phyloP scores from a whole-genome alignment of 2,797 vertebrate species.

The Alosa sapidissima region DNA sequence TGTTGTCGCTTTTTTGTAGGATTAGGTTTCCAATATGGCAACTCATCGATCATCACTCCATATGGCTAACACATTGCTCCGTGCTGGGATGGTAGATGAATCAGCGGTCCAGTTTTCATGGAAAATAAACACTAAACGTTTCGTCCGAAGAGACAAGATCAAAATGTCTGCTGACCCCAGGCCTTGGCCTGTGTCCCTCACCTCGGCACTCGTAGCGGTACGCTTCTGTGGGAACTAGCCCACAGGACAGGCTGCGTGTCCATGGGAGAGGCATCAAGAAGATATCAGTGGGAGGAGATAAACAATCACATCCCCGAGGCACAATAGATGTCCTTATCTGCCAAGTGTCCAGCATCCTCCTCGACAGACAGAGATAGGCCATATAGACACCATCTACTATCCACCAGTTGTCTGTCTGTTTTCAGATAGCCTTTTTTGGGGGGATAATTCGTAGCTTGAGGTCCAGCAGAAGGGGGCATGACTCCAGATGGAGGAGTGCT shows the following conservation, averaged over 20 bases:
- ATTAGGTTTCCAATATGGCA: slow-evolving; percentile 44
- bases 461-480: too few relatives aligned
- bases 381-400: neutral
- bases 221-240: neutral
- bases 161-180: neutral
- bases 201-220: too few relatives aligned
- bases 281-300: neutral
- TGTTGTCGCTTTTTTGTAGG: slow-evolving; percentile 36
- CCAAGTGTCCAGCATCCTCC: neutral
- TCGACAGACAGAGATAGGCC: neutral
- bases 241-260: neutral
- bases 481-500: too few relatives aligned
- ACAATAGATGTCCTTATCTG: neutral
- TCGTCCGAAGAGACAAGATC: slow-evolving; percentile 1
- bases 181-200: neutral
- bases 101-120: slow-evolving; percentile 16
- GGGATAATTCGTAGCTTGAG: too few relatives aligned
- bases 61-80: slow-evolving; percentile 56
- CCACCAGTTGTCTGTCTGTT: neutral
- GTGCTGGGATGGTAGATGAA: slow-evolving; percentile 33
- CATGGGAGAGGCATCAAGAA: neutral
- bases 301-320: neutral
- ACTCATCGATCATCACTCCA: slow-evolving; percentile 28
- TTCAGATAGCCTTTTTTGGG: too few relatives aligned
- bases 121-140: slow-evolving; percentile 15